Percentiles rank a stretch among this genome's conserved stretches.
Conservation (phyloP, 2,113 vertebrate genomes). For the Platycercus adscitus region DNA sequence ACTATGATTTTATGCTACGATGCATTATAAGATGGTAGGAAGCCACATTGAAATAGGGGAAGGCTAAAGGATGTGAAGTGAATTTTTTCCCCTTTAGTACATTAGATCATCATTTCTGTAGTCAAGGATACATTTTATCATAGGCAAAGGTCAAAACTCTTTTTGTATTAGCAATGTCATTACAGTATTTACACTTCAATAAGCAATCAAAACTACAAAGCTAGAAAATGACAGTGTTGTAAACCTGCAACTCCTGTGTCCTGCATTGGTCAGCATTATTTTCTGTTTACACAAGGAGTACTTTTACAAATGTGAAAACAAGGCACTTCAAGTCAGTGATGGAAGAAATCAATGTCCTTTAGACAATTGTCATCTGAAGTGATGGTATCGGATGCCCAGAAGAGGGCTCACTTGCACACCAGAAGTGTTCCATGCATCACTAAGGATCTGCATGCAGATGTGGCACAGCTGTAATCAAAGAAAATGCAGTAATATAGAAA, state of each 20-base stretch:
- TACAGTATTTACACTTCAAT: neutral
- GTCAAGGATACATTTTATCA: neutral
- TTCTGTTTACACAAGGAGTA: neutral
- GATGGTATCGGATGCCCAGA: constrained; percentile 35
- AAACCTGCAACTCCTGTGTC: neutral
- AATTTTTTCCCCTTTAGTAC: neutral
- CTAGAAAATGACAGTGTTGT: neutral
- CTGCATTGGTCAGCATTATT: neutral
- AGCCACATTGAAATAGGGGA: fast-evolving
- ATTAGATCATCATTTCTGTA: neutral
- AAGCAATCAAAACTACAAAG: neutral
- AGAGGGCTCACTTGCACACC: constrained; percentile 76
- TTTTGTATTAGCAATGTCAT: neutral
- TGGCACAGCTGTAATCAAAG: neutral
- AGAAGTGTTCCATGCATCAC: neutral
- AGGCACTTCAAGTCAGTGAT: neutral
- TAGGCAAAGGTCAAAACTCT: neutral
- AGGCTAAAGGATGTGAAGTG: neutral
- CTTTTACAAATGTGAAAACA: neutral
- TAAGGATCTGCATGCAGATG: neutral
- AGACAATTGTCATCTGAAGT: neutral
- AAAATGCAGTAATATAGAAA: constrained; percentile 29
- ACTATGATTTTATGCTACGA: neutral
- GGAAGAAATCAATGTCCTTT: neutral
- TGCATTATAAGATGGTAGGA: neutral